phyloP scores from a whole-genome alignment of 2,113 vertebrate species.

The Tretioscincus oriximinensis region DNA sequence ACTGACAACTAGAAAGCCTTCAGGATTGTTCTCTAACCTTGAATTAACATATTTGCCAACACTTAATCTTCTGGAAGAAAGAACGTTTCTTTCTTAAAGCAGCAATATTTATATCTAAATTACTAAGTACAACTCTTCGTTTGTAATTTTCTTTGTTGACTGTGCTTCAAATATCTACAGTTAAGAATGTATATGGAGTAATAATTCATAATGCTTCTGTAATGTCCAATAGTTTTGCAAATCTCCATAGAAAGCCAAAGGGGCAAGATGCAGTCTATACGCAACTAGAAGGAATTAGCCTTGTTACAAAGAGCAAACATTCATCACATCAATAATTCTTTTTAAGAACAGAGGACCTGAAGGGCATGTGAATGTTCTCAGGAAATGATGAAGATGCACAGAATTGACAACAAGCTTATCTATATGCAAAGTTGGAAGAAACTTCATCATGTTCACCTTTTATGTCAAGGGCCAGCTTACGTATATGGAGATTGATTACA shows the following conservation, averaged over 20 bases:
- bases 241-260: neutral
- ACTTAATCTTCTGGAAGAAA: constrained; percentile 19
- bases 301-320: neutral
- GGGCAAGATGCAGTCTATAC: neutral
- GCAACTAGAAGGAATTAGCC: neutral
- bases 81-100: neutral
- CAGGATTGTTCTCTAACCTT: neutral
- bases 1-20: neutral
- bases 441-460: neutral
- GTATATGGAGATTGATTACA: neutral
- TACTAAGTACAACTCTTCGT: neutral
- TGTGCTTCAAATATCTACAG: neutral
- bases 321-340: neutral
- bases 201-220: neutral
- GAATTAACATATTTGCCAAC: neutral
- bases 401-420: neutral
- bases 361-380: too few species aligned
- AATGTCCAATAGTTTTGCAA: neutral
- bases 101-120: neutral
- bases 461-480: neutral
- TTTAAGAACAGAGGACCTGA: too few species aligned
- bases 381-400: too few species aligned
- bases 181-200: neutral
- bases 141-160: neutral
- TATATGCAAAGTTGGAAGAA: neutral